Conservation (phyloP, 2,797 vertebrate species). For the Oryzias sinensis region DNA sequence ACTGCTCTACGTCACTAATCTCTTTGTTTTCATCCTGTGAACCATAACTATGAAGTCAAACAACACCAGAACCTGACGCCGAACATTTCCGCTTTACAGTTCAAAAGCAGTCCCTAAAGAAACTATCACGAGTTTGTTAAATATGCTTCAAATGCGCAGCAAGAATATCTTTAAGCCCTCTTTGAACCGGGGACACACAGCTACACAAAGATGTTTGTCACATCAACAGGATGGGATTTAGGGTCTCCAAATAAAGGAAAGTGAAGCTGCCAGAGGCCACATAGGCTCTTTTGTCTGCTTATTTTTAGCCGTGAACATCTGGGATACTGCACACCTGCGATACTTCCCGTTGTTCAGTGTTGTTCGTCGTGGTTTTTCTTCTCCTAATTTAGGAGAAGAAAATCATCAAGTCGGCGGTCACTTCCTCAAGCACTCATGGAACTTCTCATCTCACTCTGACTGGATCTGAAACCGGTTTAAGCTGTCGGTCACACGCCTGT, state of each 20-base stretch:
- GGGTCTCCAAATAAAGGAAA: conserved; percentile 27
- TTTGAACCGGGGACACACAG: conserved; percentile 5
- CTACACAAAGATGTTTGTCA: conserved; percentile 3
- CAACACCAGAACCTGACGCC: not conserved
- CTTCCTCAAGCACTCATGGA: conserved; percentile 32
- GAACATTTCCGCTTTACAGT: not conserved
- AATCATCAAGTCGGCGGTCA: conserved; percentile 42
- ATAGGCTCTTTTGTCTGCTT: not conserved
- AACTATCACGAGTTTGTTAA: too few species aligned
- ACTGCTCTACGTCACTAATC: not conserved
- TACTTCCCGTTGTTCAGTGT: conserved; percentile 13
- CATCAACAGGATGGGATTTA: not conserved
- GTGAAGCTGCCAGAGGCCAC: not conserved
- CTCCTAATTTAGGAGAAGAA: conserved; percentile 43
- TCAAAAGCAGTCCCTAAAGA: not conserved
- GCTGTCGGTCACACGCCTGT: not conserved
- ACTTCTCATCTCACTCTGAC: conserved; percentile 11
- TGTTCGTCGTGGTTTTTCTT: conserved; percentile 13
- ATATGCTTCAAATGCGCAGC: too few species aligned
- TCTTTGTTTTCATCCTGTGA: conserved; percentile 1
- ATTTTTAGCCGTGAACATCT: conserved; percentile 26
- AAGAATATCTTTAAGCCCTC: too few species aligned
- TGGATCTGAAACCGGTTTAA: not conserved
- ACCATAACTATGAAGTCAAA: not conserved
- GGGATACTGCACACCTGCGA: conserved; percentile 9